Base-by-base conservation (phyloP, 2,888 invertebrate genomes). In the Aphrophora alni region DNA sequence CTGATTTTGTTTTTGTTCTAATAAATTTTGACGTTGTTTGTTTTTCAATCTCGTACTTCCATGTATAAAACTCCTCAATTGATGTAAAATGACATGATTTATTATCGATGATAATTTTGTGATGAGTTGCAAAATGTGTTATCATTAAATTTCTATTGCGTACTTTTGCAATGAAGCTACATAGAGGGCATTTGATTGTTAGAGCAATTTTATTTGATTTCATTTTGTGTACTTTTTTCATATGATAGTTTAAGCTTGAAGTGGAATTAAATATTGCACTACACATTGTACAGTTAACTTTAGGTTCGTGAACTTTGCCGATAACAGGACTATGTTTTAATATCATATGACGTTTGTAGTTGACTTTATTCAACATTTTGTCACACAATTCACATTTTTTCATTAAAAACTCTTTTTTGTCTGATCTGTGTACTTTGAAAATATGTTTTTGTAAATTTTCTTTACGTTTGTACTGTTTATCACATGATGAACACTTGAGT, bases 191-290 rank as follows among this genome's bases (percentile, higher is more conserved):
- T 71, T 28, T 71, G 26, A 71, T 28, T 1, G 28, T 71, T n/a
- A 26, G 1, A 71, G 17, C 3, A 26, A 26, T 3, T 71, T 26
- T 71, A 17, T 1, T 28, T 28, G 17, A 1, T 25, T 26, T 27
- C n/a, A 71, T 71, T 71, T 71, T 27, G 17, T 71, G 71, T 1
- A 28, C n/a, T n/a, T 71, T 26, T n/a, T 71, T 71, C n/a, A 26
- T 28, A 26, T 71, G 71, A 28, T 28, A 26, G 10, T 4, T 27
- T 28, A 71, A n/a, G 26, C 27, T 28, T 3, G 27, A 28, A 7
- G 3, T 8, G 4, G 27, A 8, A 5, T 28, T 71, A 71, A 71
- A 71, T 7, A 3, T 71, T 17, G 71, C 71, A 26, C 27, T 71
- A 17, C 71, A 71, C 26, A 28, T 27, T 1, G 71, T 26, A 71